Percentiles rank a stretch among this genome's conserved stretches.
These are phyloP conservation scores for Linurgus olivaceus DNA, from an alignment of 2,797 vertebrate genomes.

Conservation along the genomic window DNA sequence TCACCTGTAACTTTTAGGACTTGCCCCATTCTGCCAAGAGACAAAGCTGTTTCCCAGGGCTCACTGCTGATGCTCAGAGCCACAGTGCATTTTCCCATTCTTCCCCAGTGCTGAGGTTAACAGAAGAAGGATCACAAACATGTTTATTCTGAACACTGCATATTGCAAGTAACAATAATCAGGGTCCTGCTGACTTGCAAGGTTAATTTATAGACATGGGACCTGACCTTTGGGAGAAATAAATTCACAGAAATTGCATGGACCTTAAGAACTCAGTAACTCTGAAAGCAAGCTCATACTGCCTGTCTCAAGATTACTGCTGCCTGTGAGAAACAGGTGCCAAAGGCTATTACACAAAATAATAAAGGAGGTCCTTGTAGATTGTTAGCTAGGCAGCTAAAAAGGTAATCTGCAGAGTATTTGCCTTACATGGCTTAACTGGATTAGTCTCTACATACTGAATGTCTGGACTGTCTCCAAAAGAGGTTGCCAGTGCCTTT, in stretches of 20 bases:
- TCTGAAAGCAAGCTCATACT: not conserved
- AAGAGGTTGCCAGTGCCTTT: not conserved
- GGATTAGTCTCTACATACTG: not conserved
- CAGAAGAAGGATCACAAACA: not conserved
- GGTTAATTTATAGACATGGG: not conserved
- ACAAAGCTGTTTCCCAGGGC: not conserved
- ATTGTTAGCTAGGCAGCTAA: not conserved
- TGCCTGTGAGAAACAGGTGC: not conserved
- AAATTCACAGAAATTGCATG: not conserved
- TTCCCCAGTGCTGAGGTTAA: not conserved
- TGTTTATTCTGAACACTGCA: not conserved
- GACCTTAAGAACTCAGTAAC: not conserved
- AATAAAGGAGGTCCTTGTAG: not conserved
- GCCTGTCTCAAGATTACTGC: not conserved
- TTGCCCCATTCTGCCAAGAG: not conserved
- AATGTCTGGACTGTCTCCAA: not conserved
- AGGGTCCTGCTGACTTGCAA: not conserved
- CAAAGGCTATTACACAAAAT: not conserved
- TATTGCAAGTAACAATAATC: not conserved
- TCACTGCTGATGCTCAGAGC: accelerated
- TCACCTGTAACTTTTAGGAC: not conserved
- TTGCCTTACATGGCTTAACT: not conserved
- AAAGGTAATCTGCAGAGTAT: not conserved
- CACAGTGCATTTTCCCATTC: accelerated
- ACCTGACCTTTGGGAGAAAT: not conserved